phyloP scores from a whole-genome alignment of 2,888 invertebrate species.

The Isoperla grammatica region DNA sequence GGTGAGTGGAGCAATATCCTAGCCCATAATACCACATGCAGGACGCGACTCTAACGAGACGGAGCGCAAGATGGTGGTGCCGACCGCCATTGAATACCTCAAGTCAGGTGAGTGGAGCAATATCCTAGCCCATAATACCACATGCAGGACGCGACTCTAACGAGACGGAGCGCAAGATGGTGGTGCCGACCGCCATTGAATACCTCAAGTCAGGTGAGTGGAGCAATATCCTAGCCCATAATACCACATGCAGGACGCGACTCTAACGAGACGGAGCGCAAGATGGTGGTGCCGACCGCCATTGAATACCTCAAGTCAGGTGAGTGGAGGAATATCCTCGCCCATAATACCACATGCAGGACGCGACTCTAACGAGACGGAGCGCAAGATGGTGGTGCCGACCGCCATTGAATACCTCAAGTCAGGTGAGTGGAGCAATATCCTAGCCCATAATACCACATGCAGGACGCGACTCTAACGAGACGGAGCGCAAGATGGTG shows the following conservation, averaged over 20 bases:
- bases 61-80: constrained; percentile 58
- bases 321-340: too few relatives aligned
- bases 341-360: too few relatives aligned
- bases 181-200: constrained; percentile 56
- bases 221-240: too few relatives aligned
- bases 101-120: constrained; percentile 47
- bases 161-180: constrained; percentile 58
- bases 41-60: constrained; percentile 65
- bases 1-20: constrained; percentile 44
- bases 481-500: constrained; percentile 59
- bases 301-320: constrained; percentile 59
- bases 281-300: constrained; percentile 59
- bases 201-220: constrained; percentile 57
- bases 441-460: too few relatives aligned
- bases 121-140: too few relatives aligned
- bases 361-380: constrained; percentile 60
- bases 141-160: constrained; percentile 67
- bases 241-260: too few relatives aligned
- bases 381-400: constrained; percentile 57
- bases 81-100: constrained; percentile 60
- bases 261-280: constrained; percentile 59
- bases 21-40: too few relatives aligned
- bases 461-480: constrained; percentile 60
- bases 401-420: constrained; percentile 61
- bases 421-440: too few relatives aligned